Conservation (phyloP, 2,797 vertebrate genomes). For the Melanotaenia pygmaea region DNA sequence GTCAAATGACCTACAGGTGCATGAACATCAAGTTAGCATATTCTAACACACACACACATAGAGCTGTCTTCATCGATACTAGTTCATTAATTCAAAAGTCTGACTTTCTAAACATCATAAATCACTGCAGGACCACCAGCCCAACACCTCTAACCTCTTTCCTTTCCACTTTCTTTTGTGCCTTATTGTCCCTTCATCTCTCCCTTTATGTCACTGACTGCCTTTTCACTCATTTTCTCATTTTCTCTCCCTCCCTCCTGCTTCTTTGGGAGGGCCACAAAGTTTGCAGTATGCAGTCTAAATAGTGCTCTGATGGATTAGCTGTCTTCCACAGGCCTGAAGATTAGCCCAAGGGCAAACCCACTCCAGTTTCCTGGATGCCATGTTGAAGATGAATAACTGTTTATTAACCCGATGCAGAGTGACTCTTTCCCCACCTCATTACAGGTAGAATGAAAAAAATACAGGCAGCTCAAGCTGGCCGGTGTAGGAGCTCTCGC, state of each 20-base stretch:
- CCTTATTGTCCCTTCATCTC: constrained; percentile 63
- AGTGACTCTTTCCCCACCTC: constrained; percentile 74
- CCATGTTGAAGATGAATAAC: constrained; percentile 79
- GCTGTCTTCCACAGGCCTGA: constrained; percentile 67
- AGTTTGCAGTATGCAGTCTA: constrained; percentile 70
- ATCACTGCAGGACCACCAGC: constrained; percentile 66
- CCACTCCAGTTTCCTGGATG: constrained; percentile 72
- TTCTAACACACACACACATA: not conserved
- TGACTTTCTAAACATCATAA: constrained; percentile 78
- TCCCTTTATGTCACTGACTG: constrained; percentile 56
- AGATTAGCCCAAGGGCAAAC: constrained; percentile 82
- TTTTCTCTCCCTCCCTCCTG: constrained; percentile 35
- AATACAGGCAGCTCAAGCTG: constrained; percentile 32
- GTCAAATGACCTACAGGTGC: constrained; percentile 61
- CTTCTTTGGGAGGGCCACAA: constrained; percentile 65
- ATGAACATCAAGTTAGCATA: not conserved
- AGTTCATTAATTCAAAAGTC: constrained; percentile 74
- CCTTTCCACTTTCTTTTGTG: constrained; percentile 44
- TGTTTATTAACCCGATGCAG: constrained; percentile 78
- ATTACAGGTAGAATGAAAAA: constrained; percentile 44
- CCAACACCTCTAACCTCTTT: constrained; percentile 64
- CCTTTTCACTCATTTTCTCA: constrained; percentile 59
- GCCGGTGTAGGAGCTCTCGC: constrained; percentile 19
- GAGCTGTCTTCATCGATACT: constrained; percentile 70
- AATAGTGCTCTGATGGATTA: constrained; percentile 79